phyloP scores from a whole-genome alignment of 2,113 vertebrate species.

The Platanista minor region DNA sequence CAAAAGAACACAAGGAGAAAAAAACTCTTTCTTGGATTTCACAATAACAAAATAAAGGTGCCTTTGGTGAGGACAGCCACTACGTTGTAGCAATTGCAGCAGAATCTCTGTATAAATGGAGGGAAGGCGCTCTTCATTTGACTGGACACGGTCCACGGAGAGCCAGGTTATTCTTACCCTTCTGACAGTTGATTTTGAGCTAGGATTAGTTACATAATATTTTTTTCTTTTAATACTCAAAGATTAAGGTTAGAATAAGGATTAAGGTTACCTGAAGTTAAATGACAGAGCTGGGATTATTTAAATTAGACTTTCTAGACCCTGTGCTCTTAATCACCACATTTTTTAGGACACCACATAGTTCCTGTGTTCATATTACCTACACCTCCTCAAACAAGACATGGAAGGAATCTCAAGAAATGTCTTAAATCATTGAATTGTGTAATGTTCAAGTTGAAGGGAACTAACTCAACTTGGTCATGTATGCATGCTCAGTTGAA shows the following conservation, averaged over 20 bases:
- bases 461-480: not conserved
- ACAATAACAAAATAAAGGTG: not conserved
- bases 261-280: not conserved
- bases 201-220: not conserved
- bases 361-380: not conserved
- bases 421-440: not conserved
- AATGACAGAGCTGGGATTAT: not conserved
- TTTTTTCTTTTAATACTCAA: not conserved
- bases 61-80: not conserved
- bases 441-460: not conserved
- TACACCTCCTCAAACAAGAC: not conserved
- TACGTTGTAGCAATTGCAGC: too few species aligned
- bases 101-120: not conserved
- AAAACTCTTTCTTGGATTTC: not conserved
- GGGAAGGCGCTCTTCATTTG: not conserved
- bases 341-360: not conserved
- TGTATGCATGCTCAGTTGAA: not conserved
- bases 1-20: not conserved
- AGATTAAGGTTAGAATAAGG: not conserved
- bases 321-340: not conserved
- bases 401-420: not conserved
- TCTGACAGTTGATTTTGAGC: not conserved
- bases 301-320: not conserved
- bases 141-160: not conserved
- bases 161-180: not conserved